Evolutionary conservation across 2,888 invertebrate genomes (phyloP).

Genomic region (Oxytorus armatus): DNA sequence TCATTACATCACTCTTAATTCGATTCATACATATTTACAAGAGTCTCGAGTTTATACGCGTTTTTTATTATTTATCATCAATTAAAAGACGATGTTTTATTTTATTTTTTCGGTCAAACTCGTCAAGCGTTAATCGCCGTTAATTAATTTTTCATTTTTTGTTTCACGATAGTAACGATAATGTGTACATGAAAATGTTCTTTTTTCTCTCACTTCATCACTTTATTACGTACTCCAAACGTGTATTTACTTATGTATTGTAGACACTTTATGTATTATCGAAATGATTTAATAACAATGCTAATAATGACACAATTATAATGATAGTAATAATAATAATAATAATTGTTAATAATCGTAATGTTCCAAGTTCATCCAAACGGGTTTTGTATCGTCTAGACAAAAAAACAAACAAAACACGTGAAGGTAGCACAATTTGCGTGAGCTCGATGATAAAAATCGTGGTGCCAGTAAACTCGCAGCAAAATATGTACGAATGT

Average conservation of each 20-base stretch:
- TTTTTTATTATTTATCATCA: constrained; percentile 32
- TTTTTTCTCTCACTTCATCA: constrained; percentile 1
- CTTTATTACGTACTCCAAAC: constrained; percentile 32
- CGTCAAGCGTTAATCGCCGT: constrained; percentile 31
- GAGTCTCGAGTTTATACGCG: constrained; percentile 58
- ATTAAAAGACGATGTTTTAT: constrained; percentile 41
- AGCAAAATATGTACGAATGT: too few species aligned
- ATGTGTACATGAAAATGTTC: constrained; percentile 51
- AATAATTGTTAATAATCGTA: constrained; percentile 39
- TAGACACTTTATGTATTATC: constrained; percentile 59
- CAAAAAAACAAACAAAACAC: constrained; percentile 25
- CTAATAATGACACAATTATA: constrained; percentile 37
- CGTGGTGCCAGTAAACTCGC: too few species aligned
- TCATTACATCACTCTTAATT: constrained; percentile 62
- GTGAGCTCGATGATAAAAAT: too few species aligned
- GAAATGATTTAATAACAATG: constrained; percentile 50
- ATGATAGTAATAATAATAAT: constrained; percentile 34
- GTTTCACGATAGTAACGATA: constrained; percentile 43
- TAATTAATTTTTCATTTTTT: constrained; percentile 21
- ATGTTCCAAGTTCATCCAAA: constrained; percentile 37
- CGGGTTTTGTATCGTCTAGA: neutral
- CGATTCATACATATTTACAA: constrained; percentile 67
- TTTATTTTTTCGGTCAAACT: constrained; percentile 28
- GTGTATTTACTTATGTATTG: constrained; percentile 51
- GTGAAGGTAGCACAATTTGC: constrained; percentile 12